Evolutionary conservation across 2,113 vertebrate species (phyloP).

Genomic region (Albula glossodonta): DNA sequence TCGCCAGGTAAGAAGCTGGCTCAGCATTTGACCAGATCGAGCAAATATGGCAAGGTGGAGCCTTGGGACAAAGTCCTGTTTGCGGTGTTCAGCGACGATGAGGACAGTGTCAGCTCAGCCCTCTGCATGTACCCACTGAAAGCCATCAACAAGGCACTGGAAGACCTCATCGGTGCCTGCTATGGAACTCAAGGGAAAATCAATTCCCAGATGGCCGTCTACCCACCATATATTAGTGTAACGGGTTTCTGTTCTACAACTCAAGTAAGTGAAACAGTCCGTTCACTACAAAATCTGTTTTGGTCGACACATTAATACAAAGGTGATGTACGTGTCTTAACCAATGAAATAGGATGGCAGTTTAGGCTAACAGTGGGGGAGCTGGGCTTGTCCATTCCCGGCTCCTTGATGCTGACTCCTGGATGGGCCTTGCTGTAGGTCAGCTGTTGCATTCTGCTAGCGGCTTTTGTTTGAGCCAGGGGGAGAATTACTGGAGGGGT

Average conservation of each 20-base stretch:
- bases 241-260: not conserved
- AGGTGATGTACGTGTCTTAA: no score
- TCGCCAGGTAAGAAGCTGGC: constrained; percentile 66
- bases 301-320: no score
- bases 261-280: not conserved
- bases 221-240: constrained; percentile 76
- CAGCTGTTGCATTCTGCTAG: no score
- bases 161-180: constrained; percentile 76
- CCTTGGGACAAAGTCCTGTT: constrained; percentile 76
- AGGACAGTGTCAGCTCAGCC: constrained; percentile 66
- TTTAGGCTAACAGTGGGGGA: no score
- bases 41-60: constrained; percentile 33
- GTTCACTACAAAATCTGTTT: constrained; percentile 3
- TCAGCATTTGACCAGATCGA: constrained; percentile 53
- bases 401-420: no score
- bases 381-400: no score
- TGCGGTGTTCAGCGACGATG: constrained; percentile 78
- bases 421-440: no score
- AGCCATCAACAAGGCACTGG: constrained; percentile 75
- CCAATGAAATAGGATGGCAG: no score
- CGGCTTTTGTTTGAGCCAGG: no score
- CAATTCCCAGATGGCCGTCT: constrained; percentile 64
- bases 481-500: no score
- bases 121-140: constrained; percentile 85
- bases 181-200: constrained; percentile 67